Conservation (phyloP, 2,888 invertebrate species). For the Drosophila nr. medialis region DNA sequence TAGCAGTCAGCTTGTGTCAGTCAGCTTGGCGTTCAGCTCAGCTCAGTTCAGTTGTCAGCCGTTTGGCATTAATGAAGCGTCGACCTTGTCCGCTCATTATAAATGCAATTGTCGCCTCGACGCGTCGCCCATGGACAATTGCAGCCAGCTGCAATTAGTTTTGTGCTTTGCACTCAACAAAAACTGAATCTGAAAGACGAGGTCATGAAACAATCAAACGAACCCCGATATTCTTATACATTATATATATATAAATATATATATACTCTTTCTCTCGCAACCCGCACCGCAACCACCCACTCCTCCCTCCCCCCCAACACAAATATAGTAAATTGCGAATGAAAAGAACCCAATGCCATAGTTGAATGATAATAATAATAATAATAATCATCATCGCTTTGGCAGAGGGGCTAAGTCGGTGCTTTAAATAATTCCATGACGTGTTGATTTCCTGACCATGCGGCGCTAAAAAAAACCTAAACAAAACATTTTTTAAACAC, state of each 20-base stretch:
- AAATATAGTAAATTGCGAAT: neutral
- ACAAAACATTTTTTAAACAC: slow-evolving; percentile 39
- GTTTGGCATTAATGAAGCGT: slow-evolving; percentile 46
- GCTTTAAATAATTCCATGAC: slow-evolving; percentile 46
- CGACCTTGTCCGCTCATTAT: slow-evolving; percentile 57
- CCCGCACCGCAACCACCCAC: neutral
- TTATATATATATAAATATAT: neutral
- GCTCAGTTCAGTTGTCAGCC: slow-evolving; percentile 13
- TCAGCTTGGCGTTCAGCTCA: slow-evolving; percentile 6
- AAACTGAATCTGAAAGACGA: slow-evolving; percentile 42
- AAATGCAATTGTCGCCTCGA: slow-evolving; percentile 56
- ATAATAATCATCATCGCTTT: slow-evolving; percentile 14
- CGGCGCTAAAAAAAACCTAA: slow-evolving; percentile 49
- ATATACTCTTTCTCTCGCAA: neutral
- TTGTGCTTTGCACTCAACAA: slow-evolving; percentile 16
- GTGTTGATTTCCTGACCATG: slow-evolving; percentile 39
- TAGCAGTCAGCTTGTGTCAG: slow-evolving; percentile 34
- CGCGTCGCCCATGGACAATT: slow-evolving; percentile 30
- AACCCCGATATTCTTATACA: neutral
- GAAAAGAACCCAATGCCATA: slow-evolving; percentile 44
- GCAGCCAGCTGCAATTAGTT: slow-evolving; percentile 59
- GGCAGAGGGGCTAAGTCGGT: neutral
- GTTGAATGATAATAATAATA: slow-evolving; percentile 49
- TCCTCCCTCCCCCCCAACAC: too few relatives aligned
- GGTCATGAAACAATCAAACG: slow-evolving; percentile 52